Evolutionary conservation across 2,797 vertebrate species (phyloP).

Genomic region (Pangasius macronema): DNA sequence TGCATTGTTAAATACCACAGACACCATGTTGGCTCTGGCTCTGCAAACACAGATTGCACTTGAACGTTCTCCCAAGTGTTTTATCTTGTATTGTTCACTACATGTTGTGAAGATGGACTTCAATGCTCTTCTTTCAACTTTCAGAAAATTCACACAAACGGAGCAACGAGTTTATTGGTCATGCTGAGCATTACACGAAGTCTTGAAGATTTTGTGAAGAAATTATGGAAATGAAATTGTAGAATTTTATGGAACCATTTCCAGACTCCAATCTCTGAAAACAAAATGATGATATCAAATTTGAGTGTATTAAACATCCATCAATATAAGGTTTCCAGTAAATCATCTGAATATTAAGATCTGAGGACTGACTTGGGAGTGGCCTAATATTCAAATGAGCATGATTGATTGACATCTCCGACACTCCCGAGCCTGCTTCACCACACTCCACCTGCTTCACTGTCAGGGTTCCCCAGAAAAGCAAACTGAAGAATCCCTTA

Average conservation of each 20-base stretch:
- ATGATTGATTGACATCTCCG: background rate
- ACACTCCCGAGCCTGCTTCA: background rate
- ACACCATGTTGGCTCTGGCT: background rate
- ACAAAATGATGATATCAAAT: background rate
- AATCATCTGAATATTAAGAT: background rate
- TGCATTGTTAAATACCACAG: slow-evolving; percentile 9
- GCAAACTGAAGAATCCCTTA: background rate
- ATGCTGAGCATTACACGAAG: background rate
- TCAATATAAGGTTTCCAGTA: background rate
- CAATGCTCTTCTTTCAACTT: background rate
- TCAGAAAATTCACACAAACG: background rate
- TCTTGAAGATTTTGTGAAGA: background rate
- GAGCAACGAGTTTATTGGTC: too few species aligned
- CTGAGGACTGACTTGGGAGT: background rate
- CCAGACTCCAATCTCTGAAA: background rate
- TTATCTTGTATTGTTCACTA: slow-evolving; percentile 2
- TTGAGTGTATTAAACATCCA: background rate
- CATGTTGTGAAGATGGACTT: background rate
- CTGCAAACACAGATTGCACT: background rate
- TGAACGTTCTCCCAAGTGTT: background rate
- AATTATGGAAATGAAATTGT: background rate
- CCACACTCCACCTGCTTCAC: too few species aligned
- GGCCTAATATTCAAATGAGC: background rate
- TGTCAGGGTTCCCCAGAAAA: background rate
- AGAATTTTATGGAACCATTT: background rate